These are phyloP conservation scores for Aurelia aurita DNA, from an alignment of 30 jellyfish, hydroid and myxozoan species.

Conservation along the genomic window DNA sequence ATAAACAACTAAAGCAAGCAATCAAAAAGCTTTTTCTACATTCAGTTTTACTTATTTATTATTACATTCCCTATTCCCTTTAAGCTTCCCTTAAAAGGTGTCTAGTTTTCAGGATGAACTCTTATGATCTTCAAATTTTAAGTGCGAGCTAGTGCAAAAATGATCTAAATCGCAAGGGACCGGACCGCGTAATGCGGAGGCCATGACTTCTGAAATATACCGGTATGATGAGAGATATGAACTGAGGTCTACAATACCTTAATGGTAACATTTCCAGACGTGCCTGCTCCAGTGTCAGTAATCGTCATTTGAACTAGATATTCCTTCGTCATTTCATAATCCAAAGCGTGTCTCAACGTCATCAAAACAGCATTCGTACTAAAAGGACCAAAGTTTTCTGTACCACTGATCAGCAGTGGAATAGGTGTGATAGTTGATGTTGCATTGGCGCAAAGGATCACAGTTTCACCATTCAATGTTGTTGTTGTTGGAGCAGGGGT, in stretches of 20 bases:
- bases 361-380: conserved; percentile 53
- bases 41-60: too few species aligned
- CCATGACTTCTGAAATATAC: too few species aligned
- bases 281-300: conserved; percentile 55
- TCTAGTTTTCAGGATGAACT: too few species aligned
- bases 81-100: too few species aligned
- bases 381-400: conserved; percentile 57
- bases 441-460: conserved; percentile 75
- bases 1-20: too few species aligned
- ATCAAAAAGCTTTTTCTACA: too few species aligned
- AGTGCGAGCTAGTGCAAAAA: background rate
- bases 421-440: conserved; percentile 63
- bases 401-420: conserved; percentile 40
- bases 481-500: conserved; percentile 74
- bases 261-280: conserved; percentile 65
- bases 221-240: too few species aligned
- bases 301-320: conserved; percentile 62
- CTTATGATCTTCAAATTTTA: background rate
- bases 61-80: too few species aligned
- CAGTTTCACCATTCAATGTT: conserved; percentile 76
- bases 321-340: conserved; percentile 76
- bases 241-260: conserved; percentile 17
- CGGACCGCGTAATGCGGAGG: too few species aligned
- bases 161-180: too few species aligned
- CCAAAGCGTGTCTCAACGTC: conserved; percentile 59